Conservation (phyloP, 2,888 invertebrate species). For the Silvanus unidentatus region DNA sequence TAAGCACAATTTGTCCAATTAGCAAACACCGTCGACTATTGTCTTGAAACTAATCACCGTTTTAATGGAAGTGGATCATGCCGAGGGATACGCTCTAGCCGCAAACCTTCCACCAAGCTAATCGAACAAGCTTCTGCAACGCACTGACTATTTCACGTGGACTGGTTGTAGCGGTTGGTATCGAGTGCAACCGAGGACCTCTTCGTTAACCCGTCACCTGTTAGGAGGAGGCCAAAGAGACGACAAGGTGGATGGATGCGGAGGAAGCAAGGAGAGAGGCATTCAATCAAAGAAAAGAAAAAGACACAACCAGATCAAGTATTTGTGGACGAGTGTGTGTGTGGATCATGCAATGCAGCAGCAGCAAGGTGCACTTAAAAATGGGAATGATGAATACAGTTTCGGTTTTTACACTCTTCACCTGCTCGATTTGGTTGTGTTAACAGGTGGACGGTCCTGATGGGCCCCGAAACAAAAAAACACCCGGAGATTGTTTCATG, state of each 20-base stretch:
- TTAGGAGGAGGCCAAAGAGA: slow-evolving; percentile 17
- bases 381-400: slow-evolving; percentile 15
- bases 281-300: not conserved
- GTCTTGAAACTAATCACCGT: too few species aligned
- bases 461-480: too few species aligned
- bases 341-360: too few species aligned
- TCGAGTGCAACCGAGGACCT: slow-evolving; percentile 27
- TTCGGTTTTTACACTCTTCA: slow-evolving; percentile 15
- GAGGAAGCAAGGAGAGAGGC: slow-evolving; percentile 10
- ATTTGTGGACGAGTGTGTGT: too few species aligned
- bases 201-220: slow-evolving; percentile 31
- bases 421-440: slow-evolving; percentile 13
- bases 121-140: slow-evolving; percentile 24
- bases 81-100: too few species aligned
- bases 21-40: too few species aligned
- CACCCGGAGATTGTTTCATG: too few species aligned
- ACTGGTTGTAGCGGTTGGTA: slow-evolving; percentile 31
- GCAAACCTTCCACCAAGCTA: not conserved
- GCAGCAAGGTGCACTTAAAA: too few species aligned
- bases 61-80: too few species aligned
- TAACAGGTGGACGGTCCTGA: slow-evolving; percentile 9
- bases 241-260: slow-evolving; percentile 16
- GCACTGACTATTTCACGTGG: slow-evolving; percentile 35
- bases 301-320: not conserved
- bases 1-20: too few species aligned